phyloP scores from a whole-genome alignment of 2,797 vertebrate species.

The Anomalospiza imberbis region DNA sequence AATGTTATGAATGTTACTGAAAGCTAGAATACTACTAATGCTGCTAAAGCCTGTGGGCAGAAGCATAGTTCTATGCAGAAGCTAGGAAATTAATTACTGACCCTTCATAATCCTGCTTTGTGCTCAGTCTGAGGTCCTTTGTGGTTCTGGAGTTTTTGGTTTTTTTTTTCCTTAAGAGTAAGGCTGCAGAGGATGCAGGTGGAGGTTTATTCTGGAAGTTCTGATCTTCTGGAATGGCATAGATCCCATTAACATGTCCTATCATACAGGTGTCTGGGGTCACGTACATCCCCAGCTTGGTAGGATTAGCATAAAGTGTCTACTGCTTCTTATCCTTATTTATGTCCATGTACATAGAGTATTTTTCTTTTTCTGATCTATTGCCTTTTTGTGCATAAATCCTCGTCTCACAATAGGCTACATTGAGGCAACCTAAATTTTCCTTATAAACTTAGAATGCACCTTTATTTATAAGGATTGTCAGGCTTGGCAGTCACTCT shows the following conservation, averaged over 20 bases:
- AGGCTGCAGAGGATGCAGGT: not conserved
- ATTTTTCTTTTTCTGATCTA: not conserved
- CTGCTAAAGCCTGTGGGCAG: not conserved
- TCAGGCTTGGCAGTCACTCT: conserved; percentile 12
- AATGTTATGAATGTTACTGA: not conserved
- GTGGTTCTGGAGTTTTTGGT: not conserved
- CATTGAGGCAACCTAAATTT: conserved; percentile 15
- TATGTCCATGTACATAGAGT: not conserved
- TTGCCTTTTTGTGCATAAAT: not conserved
- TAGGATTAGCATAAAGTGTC: not conserved
- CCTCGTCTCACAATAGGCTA: conserved; percentile 14
- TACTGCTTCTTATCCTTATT: not conserved
- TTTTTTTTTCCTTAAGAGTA: not conserved
- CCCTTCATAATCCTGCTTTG: not conserved
- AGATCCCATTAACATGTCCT: not conserved
- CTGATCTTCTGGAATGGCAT: not conserved
- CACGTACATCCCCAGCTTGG: not conserved
- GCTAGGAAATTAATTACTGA: not conserved
- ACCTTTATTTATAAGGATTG: conserved; percentile 7
- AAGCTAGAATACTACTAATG: not conserved
- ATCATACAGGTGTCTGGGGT: not conserved
- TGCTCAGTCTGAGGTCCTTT: not conserved
- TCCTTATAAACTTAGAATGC: conserved; percentile 12
- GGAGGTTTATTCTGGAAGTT: not conserved
- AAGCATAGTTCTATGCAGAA: not conserved